Evolutionary conservation across 2,113 vertebrate species (phyloP).

Genomic region (Pachyramphus minor): DNA sequence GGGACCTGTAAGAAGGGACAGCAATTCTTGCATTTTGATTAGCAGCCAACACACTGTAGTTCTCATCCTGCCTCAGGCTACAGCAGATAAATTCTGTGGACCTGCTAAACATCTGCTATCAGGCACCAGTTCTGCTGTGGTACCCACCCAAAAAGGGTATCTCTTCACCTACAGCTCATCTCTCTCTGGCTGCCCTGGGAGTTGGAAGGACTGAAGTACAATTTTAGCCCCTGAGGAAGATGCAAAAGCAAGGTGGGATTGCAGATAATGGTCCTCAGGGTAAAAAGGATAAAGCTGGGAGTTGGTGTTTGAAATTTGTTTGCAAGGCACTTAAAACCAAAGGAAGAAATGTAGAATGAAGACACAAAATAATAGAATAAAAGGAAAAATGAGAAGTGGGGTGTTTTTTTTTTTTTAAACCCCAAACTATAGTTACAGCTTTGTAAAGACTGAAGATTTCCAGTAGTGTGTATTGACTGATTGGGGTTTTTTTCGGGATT

Average conservation of each 20-base stretch:
- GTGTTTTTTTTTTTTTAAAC: neutral
- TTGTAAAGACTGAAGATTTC: neutral
- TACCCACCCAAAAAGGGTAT: neutral
- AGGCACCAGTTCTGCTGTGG: neutral
- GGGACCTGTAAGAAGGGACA: neutral
- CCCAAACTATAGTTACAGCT: neutral
- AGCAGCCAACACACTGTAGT: neutral
- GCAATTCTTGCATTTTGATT: neutral
- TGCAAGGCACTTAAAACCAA: neutral
- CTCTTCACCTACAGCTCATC: neutral
- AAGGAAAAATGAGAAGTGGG: neutral
- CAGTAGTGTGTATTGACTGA: neutral
- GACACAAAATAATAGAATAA: neutral
- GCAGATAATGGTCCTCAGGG: constrained; percentile 4
- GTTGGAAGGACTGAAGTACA: neutral
- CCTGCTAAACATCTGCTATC: constrained; percentile 7
- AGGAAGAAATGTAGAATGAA: neutral
- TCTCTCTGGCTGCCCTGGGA: neutral
- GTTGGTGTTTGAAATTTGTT: neutral
- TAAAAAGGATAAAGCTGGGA: neutral
- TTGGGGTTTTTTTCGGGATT: neutral
- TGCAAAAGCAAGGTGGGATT: constrained; percentile 11
- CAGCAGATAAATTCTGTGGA: neutral
- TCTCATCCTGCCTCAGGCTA: neutral
- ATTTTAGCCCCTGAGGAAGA: neutral